A percentile compares a stretch with the other conserved stretches of the same genome.
Evolutionary conservation across 2,888 invertebrate genomes (phyloP).

Genomic region (Cryptus armator): DNA sequence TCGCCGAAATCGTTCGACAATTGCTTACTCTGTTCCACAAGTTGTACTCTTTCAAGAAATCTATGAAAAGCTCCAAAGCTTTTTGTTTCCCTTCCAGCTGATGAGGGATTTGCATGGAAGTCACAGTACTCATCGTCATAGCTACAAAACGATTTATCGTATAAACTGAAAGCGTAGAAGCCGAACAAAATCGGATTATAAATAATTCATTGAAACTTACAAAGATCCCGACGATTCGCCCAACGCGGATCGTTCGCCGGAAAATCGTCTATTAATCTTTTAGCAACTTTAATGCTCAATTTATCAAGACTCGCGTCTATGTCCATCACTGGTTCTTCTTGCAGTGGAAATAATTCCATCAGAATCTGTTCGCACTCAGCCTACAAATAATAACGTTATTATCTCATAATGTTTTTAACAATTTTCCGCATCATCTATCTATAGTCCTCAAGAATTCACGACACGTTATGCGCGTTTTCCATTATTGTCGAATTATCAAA

Average conservation of each 20-base stretch:
- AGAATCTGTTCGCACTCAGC: conserved; percentile 85
- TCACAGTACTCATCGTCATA: conserved; percentile 81
- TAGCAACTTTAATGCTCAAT: conserved; percentile 89
- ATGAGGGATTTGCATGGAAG: conserved; percentile 93
- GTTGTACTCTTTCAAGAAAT: conserved; percentile 90
- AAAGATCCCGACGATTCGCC: conserved; percentile 86
- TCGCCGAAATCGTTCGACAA: neutral
- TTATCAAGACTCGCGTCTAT: conserved; percentile 87
- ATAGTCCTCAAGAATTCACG: neutral
- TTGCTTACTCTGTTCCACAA: conserved; percentile 88
- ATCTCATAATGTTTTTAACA: neutral
- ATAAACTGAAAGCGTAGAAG: neutral
- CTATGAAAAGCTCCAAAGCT: conserved; percentile 91
- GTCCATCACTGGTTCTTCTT: conserved; percentile 84
- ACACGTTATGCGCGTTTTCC: neutral
- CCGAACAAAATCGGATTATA: neutral
- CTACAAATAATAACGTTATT: conserved; percentile 76
- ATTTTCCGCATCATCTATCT: neutral
- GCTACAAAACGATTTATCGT: conserved; percentile 71
- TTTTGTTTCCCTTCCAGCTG: conserved; percentile 95
- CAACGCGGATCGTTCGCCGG: conserved; percentile 95
- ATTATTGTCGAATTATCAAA: neutral
- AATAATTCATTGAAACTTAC: conserved; percentile 73
- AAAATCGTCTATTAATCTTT: conserved; percentile 93
- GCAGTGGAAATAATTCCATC: conserved; percentile 85